Evolutionary conservation across 2,888 invertebrate genomes (phyloP).

Genomic region (Ichneumon xanthorius): DNA sequence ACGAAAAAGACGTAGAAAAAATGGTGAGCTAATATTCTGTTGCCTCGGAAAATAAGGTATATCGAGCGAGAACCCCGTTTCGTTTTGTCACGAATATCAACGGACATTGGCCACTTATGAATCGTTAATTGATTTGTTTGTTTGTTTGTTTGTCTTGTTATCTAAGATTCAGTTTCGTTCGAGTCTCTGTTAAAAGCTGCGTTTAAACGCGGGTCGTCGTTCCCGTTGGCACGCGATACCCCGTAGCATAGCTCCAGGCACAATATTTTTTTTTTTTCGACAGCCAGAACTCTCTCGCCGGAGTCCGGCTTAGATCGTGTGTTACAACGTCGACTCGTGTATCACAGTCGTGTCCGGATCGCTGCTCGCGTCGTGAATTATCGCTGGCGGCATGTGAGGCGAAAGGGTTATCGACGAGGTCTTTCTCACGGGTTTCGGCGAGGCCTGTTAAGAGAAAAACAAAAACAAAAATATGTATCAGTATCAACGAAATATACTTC

Average conservation of each 20-base stretch:
- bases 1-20: slow-evolving; percentile 64
- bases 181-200: slow-evolving; percentile 28
- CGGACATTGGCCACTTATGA: slow-evolving; percentile 66
- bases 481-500: not conserved
- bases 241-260: slow-evolving; percentile 30
- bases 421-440: slow-evolving; percentile 81
- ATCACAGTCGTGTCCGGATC: slow-evolving; percentile 81
- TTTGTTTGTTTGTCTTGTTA: slow-evolving; percentile 55
- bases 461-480: slow-evolving; percentile 5
- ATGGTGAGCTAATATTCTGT: slow-evolving; percentile 39
- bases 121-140: slow-evolving; percentile 47
- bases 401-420: slow-evolving; percentile 82
- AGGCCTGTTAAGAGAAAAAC: slow-evolving; percentile 76
- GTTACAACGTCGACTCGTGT: slow-evolving; percentile 84
- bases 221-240: slow-evolving; percentile 2
- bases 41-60: slow-evolving; percentile 23
- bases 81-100: slow-evolving; percentile 59
- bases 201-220: slow-evolving; percentile 15
- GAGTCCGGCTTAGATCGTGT: slow-evolving; percentile 79
- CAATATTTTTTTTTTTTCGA: slow-evolving; percentile 8
- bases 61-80: slow-evolving; percentile 36
- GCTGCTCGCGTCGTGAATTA: slow-evolving; percentile 76
- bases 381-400: slow-evolving; percentile 77
- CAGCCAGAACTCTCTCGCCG: slow-evolving; percentile 48
- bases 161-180: slow-evolving; percentile 67